These are phyloP conservation scores for Rhopalosiphum nymphaeae DNA, from an alignment of 2,888 invertebrate genomes.

Conservation along the genomic window DNA sequence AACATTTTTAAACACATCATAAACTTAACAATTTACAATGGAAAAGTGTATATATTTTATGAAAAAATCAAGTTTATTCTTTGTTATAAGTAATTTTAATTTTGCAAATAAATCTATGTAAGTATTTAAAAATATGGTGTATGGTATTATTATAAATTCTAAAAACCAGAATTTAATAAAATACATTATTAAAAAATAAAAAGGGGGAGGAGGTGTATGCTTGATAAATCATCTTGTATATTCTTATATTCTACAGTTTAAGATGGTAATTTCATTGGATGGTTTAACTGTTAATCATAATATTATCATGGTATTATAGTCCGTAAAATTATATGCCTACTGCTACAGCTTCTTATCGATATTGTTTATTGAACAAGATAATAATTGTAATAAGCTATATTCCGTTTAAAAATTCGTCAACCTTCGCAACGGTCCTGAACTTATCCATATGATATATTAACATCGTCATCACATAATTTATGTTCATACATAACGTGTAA, in stretches of 20 bases:
- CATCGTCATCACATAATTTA: background rate
- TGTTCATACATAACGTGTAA: background rate
- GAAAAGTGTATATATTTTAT: background rate
- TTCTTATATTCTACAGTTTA: background rate
- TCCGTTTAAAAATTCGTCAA: background rate
- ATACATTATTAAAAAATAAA: background rate
- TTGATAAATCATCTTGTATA: too few relatives aligned
- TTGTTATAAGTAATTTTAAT: too few relatives aligned
- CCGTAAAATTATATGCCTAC: background rate
- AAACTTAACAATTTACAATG: background rate
- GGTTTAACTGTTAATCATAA: background rate
- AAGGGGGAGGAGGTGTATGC: background rate
- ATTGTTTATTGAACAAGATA: background rate
- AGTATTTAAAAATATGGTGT: background rate
- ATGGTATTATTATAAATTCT: background rate
- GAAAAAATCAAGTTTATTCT: background rate
- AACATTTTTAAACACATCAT: background rate
- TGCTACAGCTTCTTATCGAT: background rate
- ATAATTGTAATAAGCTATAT: background rate
- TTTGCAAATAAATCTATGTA: too few relatives aligned
- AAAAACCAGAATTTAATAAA: background rate
- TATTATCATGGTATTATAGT: background rate
- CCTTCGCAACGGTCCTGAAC: background rate
- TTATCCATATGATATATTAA: background rate
- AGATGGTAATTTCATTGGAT: background rate